These are phyloP conservation scores for Aporophyla nigra DNA, from an alignment of 2,888 invertebrate genomes.

Conservation along the genomic window DNA sequence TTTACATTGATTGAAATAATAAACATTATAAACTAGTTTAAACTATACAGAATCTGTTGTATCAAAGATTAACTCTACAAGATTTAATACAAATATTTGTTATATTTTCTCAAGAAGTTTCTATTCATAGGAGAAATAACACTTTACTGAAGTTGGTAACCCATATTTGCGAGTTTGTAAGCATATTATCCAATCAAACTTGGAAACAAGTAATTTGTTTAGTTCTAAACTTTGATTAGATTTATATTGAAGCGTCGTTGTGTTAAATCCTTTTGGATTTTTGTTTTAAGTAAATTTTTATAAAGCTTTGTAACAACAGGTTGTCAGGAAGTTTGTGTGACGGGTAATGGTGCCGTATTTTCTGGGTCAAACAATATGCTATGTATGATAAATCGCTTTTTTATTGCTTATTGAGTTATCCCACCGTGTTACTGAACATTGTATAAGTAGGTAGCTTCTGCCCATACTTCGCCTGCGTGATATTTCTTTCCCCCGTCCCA, in stretches of 20 bases:
- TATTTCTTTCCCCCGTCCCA: too few relatives aligned
- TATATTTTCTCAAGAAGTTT: slow-evolving; percentile 60
- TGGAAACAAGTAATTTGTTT: slow-evolving; percentile 73
- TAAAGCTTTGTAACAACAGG: slow-evolving; percentile 13
- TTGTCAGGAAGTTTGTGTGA: background rate
- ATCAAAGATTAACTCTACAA: slow-evolving; percentile 43
- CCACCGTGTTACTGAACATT: background rate
- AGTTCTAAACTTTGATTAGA: slow-evolving; percentile 73
- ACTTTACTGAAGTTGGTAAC: slow-evolving; percentile 64
- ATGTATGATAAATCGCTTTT: too few relatives aligned
- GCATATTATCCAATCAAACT: slow-evolving; percentile 74
- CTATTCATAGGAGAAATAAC: slow-evolving; percentile 68
- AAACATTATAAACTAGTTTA: slow-evolving; percentile 18
- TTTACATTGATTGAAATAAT: background rate
- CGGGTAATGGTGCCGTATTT: background rate
- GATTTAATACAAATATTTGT: slow-evolving; percentile 56
- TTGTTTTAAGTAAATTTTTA: slow-evolving; percentile 5
- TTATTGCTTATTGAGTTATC: background rate
- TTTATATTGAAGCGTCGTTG: slow-evolving; percentile 62
- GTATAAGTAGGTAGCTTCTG: background rate
- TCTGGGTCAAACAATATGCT: background rate
- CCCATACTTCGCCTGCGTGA: too few relatives aligned
- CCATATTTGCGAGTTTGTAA: slow-evolving; percentile 70
- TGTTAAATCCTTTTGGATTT: slow-evolving; percentile 45
- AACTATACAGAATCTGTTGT: slow-evolving; percentile 1